Percentiles rank a stretch among this genome's conserved stretches.
Conservation (phyloP, 2,797 vertebrate species). For the Myiotriccus ornatus region DNA sequence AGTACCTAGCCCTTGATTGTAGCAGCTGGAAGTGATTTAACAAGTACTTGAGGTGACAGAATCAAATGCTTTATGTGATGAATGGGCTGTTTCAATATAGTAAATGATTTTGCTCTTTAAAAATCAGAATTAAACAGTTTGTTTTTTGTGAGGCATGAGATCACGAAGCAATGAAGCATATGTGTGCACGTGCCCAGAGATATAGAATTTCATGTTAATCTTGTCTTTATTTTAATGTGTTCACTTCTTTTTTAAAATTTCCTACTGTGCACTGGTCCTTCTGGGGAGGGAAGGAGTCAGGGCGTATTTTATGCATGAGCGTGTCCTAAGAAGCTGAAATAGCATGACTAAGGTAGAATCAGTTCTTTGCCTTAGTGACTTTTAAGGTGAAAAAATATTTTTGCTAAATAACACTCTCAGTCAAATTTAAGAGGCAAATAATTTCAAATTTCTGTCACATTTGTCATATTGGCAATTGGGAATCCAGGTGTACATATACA, state of each 20-base stretch:
- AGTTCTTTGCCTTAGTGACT: neutral
- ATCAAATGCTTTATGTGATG: conserved; percentile 80
- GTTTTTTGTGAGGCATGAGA: conserved; percentile 33
- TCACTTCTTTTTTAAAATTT: neutral
- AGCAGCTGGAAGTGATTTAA: conserved; percentile 84
- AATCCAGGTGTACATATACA: neutral
- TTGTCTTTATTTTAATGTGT: neutral
- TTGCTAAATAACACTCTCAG: neutral
- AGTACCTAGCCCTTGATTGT: conserved; percentile 82
- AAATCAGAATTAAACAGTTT: conserved; percentile 79
- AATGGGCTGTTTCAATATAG: conserved; percentile 79
- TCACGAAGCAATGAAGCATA: neutral
- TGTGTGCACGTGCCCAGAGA: neutral
- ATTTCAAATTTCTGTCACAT: neutral
- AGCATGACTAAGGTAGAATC: neutral
- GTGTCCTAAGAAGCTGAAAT: neutral
- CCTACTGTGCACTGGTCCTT: neutral
- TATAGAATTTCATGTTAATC: neutral
- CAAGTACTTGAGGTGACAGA: conserved; percentile 81
- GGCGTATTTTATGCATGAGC: neutral
- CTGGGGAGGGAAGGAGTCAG: neutral
- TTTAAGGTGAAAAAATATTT: neutral
- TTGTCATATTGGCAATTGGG: neutral
- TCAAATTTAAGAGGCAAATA: neutral
- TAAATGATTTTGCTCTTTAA: conserved; percentile 81